Evolutionary conservation across 2,797 vertebrate species (phyloP), one percentile per base, ranked within the genome.

Genomic region (Denticeps clupeoides): DNA sequence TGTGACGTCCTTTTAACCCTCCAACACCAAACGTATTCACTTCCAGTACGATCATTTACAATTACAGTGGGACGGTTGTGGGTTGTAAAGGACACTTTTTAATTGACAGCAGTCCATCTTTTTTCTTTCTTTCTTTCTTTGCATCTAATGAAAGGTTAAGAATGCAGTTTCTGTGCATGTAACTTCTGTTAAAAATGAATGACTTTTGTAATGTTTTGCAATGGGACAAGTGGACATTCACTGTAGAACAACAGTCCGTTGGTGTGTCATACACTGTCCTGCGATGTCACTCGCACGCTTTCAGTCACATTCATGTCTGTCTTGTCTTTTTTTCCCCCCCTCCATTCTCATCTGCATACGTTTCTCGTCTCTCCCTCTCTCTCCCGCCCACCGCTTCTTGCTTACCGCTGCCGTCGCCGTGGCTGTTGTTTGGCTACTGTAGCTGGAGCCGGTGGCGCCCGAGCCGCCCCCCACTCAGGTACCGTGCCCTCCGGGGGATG

Each of bases 361-460:
- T 33, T 23, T 26, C 41, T 62, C 28, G n/a, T 64, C 15, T 60
- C 49, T 57, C 19, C 62, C 49, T 32, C n/a, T 59, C 40, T 18
- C 10, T 29, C 33, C 47, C 53, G 67, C 49, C 45, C 49, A 21
- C 47, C 57, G 53, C 59, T 56, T 54, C 60, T 45, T 65, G 63
- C 62, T 65, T 70, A 49, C 45, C 27, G 58, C 75, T 68, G 67
- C 70, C 72, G 54, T 46, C 68, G 58, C 55, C 72, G 57, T 62
- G 67, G 59, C 59, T 63, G 49, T 58, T 56, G 48, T 55, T 45
- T 59, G 63, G 28, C 0, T 69, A 53, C 42, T 58, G 44, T 58
- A 95, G 91, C 80, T 85, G 88, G 89, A 92, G 62, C 78, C 82
- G 1, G 68, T 74, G 55, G 70, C 80, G 59, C 62, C 80, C 1